phyloP scores from a whole-genome alignment of 92 coral and sea anemone genomes.

The Galaxea fascicularis region DNA sequence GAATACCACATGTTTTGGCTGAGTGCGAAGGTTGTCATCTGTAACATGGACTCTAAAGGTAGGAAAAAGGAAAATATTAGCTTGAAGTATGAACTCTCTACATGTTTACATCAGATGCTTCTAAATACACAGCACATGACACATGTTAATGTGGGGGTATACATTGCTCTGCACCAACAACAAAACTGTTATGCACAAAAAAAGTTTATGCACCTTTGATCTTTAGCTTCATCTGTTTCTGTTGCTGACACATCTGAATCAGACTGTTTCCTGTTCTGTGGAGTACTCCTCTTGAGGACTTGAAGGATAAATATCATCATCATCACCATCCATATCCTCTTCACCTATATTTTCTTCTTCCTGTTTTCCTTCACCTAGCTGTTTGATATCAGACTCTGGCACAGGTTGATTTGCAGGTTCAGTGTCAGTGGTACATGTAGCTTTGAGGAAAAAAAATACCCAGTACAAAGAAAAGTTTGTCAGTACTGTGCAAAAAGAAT shows the following conservation, averaged over 20 bases:
- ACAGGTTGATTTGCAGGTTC: not conserved
- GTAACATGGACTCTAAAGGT: constrained; percentile 29
- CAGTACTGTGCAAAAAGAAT: too few species aligned
- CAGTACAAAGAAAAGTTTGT: not conserved
- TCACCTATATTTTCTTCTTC: not conserved
- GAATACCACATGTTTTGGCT: not conserved
- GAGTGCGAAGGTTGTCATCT: not conserved
- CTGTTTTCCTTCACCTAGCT: not conserved
- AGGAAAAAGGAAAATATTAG: constrained; percentile 14
- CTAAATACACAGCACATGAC: not conserved
- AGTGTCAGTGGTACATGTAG: not conserved
- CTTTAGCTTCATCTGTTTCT: not conserved
- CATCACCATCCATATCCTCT: constrained; percentile 7
- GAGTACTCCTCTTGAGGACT: constrained; percentile 8
- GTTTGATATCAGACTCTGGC: not conserved
- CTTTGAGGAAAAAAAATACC: not conserved
- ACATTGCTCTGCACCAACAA: not conserved
- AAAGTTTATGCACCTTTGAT: not conserved
- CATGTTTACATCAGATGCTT: not conserved
- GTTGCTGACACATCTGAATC: constrained; percentile 11
- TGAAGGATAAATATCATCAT: not conserved
- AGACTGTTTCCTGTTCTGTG: constrained; percentile 15
- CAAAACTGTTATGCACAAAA: not conserved
- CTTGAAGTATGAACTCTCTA: too few species aligned
- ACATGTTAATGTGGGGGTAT: not conserved